Conservation (phyloP, 2,888 invertebrate genomes). For the Caenorhabditis afra region DNA sequence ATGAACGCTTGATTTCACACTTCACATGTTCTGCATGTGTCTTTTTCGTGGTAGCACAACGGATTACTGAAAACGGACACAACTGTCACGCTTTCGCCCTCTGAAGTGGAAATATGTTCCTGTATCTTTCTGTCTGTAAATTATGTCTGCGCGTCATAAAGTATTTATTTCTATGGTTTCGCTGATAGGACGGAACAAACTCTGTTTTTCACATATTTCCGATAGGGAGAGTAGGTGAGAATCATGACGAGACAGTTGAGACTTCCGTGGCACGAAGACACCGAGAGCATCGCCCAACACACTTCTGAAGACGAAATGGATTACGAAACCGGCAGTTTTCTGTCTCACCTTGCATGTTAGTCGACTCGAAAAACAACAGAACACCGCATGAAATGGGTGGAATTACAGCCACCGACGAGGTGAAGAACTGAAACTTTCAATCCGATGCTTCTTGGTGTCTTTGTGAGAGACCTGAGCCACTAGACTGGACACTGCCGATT, state of each 20-base stretch:
- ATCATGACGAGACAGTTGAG: constrained; percentile 45
- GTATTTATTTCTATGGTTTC: too few relatives aligned
- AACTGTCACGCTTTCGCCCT: constrained; percentile 58
- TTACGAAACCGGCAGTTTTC: background rate
- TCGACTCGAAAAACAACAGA: constrained; percentile 18
- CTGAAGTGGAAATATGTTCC: background rate
- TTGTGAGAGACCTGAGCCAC: constrained; percentile 33
- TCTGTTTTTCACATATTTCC: background rate
- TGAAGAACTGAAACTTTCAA: constrained; percentile 11
- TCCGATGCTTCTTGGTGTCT: background rate
- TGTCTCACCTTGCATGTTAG: constrained; percentile 28
- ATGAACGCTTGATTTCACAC: too few relatives aligned
- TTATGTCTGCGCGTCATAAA: too few relatives aligned
- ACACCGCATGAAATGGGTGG: constrained; percentile 31
- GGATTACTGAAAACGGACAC: constrained; percentile 50
- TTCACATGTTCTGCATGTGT: too few relatives aligned
- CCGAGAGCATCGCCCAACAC: constrained; percentile 18
- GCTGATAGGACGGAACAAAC: too few relatives aligned
- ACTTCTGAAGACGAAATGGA: constrained; percentile 8
- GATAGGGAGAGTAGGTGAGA: constrained; percentile 38
- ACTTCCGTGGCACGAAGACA: constrained; percentile 24
- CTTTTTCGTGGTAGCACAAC: too few relatives aligned
- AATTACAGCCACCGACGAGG: constrained; percentile 21
- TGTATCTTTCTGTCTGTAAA: background rate
- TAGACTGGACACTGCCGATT: constrained; percentile 25